Evolutionary conservation across 2,888 invertebrate genomes (phyloP).

Genomic region (Drosophila quinaria): DNA sequence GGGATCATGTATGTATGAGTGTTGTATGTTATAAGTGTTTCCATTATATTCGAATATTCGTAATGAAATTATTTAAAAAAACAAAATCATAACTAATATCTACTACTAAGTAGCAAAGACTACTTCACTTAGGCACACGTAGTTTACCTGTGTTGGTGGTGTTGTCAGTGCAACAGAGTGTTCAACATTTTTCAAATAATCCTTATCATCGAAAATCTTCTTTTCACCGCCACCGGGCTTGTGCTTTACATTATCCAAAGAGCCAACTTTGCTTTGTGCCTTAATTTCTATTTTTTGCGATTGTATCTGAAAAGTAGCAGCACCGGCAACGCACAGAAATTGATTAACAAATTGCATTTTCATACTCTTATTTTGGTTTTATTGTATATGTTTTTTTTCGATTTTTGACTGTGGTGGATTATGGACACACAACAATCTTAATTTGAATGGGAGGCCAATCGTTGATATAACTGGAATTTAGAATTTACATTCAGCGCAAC

Average conservation of each 20-base stretch:
- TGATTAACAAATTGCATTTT: conserved; percentile 60
- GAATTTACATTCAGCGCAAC: conserved; percentile 51
- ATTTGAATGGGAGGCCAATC: conserved; percentile 36
- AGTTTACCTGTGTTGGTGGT: conserved; percentile 87
- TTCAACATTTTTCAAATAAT: conserved; percentile 93
- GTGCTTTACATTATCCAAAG: conserved; percentile 94
- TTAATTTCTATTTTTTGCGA: conserved; percentile 96
- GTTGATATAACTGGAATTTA: conserved; percentile 57
- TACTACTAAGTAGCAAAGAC: conserved; percentile 15
- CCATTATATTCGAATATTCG: conserved; percentile 5
- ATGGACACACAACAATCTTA: conserved; percentile 30
- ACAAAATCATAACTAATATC: conserved; percentile 34
- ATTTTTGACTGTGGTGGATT: conserved; percentile 28
- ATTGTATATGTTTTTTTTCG: conserved; percentile 12
- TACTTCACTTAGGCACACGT: conserved; percentile 57
- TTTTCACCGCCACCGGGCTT: conserved; percentile 97
- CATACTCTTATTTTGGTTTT: conserved; percentile 1
- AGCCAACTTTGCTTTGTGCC: conserved; percentile 96
- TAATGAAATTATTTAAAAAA: conserved; percentile 51
- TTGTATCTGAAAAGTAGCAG: conserved; percentile 90
- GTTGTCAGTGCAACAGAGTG: conserved; percentile 87
- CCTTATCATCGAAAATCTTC: conserved; percentile 97
- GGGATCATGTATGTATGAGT: conserved; percentile 39
- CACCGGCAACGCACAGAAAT: conserved; percentile 78
- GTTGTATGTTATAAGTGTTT: conserved; percentile 16